These are phyloP conservation scores for Semnopithecus entellus DNA, from an alignment of 2,113 vertebrate species.

Conservation along the genomic window DNA sequence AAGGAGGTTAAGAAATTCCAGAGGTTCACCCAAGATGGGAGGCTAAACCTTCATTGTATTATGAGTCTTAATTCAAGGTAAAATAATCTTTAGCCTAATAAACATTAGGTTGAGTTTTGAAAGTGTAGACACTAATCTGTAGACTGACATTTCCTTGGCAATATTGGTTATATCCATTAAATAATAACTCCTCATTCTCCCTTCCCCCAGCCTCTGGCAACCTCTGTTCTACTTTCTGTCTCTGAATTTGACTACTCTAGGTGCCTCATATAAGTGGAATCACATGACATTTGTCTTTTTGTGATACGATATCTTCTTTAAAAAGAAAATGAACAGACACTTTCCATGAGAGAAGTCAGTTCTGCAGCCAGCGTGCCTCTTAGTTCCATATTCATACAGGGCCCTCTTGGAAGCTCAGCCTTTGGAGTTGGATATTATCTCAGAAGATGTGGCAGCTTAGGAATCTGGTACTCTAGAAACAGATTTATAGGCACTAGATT, in stretches of 20 bases:
- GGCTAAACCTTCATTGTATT: neutral
- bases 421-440: neutral
- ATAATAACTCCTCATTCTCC: accelerated
- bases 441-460: neutral
- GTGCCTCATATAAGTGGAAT: neutral
- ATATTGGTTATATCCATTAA: neutral
- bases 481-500: neutral
- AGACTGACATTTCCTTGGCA: neutral
- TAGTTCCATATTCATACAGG: neutral
- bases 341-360: neutral
- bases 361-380: accelerated
- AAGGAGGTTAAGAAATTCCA: neutral
- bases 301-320: neutral
- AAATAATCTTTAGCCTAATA: neutral
- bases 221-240: neutral
- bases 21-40: no score
- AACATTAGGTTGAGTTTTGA: neutral
- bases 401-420: neutral
- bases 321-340: neutral
- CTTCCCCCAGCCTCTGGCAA: neutral
- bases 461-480: neutral
- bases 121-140: neutral
- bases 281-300: neutral
- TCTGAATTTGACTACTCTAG: neutral
- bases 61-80: neutral